These are phyloP conservation scores for Artibeus lituratus DNA, from an alignment of 2,797 vertebrate species.

Conservation along the genomic window DNA sequence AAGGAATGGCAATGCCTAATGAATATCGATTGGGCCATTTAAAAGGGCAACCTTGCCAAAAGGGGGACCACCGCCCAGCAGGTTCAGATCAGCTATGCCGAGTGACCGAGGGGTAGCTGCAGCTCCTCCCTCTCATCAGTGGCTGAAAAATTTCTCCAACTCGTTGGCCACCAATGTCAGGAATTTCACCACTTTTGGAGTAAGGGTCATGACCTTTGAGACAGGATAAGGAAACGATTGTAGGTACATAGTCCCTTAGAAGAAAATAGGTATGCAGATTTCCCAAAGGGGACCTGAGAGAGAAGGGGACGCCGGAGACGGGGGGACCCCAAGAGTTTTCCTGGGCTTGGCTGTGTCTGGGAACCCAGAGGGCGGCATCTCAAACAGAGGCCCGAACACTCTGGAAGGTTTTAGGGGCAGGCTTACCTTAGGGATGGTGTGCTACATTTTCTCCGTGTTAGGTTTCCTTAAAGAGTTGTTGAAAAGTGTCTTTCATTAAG, in stretches of 20 bases:
- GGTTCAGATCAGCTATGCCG: background rate
- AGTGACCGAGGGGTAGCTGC: background rate
- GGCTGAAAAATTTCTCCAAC: background rate
- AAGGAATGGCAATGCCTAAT: conserved; percentile 81
- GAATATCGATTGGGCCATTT: conserved; percentile 83
- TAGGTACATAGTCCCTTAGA: background rate
- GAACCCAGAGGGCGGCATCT: background rate
- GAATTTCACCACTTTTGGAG: background rate
- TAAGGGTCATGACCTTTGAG: background rate
- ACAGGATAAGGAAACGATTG: background rate
- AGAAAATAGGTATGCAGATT: background rate
- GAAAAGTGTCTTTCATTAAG: background rate
- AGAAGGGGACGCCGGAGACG: background rate
- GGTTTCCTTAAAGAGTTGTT: background rate
- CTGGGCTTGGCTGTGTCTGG: background rate
- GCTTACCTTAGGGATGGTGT: background rate
- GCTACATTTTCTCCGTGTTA: background rate
- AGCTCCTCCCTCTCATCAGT: too few species aligned
- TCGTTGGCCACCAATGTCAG: background rate
- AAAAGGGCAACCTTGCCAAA: conserved; percentile 75
- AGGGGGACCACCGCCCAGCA: conserved; percentile 41
- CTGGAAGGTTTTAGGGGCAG: background rate
- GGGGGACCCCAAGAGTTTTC: background rate
- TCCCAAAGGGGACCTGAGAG: background rate
- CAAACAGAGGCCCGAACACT: background rate